Base-by-base conservation (phyloP, 2,888 invertebrate genomes). In the Electrophaes corylata region DNA sequence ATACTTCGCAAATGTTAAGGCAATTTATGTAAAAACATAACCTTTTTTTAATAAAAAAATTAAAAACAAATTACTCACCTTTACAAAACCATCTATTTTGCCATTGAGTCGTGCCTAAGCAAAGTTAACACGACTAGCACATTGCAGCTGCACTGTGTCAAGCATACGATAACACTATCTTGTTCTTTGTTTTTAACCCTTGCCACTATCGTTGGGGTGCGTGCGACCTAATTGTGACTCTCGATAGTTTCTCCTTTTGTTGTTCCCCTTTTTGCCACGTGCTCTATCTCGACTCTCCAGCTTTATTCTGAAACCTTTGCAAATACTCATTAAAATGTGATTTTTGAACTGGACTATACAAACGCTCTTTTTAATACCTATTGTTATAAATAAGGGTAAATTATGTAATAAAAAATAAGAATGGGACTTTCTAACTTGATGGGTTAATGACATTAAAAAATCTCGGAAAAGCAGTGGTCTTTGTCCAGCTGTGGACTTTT, bases 201-300 rank as follows among this genome's bases (percentile, higher is more conserved):
- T 16, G 50, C 46, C 35, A 46, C 46, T 4, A 16, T 5, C 18
- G n/a, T n/a, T 29, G 35, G 57, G 57, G 65, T 64, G 66, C 62
- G 66, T 66, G 56, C 46, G 64, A 60, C 61, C 64, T 64, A 55
- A 62, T 66, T 66, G 60, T 39, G 19, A 23, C 53, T 37, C 60
- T 56, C 46, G 58, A 64, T 63, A 59, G 65, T 62, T 65, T 62
- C 57, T 60, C 46, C 55, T 58, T 60, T 53, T 64, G 56, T 51
- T 40, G n/a, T 29, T 26, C 45, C 47, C 40, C 47, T 26, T 49
- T 40, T 31, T 47, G 57, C 46, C 41, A 35, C 62, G 66, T 66
- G 66, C 60, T 58, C 57, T 64, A 66, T 66, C 66, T 44, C 48
- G 1, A 14, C 53, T 53, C 63, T 59, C n/a, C 46, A 48, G 37